phyloP scores from a whole-genome alignment of 2,888 invertebrate species.

The Carcina quercana region DNA sequence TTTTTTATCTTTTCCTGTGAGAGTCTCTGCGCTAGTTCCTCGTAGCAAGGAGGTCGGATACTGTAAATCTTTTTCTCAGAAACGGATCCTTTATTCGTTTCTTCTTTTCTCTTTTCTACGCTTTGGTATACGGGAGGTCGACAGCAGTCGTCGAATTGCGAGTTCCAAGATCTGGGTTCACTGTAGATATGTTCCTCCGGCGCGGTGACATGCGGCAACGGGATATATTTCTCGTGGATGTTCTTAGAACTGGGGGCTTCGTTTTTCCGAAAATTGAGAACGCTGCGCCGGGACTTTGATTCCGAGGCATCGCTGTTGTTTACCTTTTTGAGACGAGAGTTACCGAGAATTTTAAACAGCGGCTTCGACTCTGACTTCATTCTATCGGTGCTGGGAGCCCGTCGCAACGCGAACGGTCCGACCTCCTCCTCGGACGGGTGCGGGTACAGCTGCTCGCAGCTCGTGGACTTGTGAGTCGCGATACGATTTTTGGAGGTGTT shows the following conservation, averaged over 20 bases:
- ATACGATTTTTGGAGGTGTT: conserved; percentile 52
- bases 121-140: conserved; percentile 63
- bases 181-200: conserved; percentile 58
- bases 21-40: conserved; percentile 56
- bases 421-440: conserved; percentile 48
- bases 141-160: conserved; percentile 56
- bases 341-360: conserved; percentile 59
- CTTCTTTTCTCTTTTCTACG: conserved; percentile 57
- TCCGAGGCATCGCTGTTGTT: conserved; percentile 48
- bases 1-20: conserved; percentile 67
- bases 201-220: conserved; percentile 48
- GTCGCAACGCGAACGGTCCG: conserved; percentile 52
- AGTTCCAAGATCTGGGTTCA: conserved; percentile 56
- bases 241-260: conserved; percentile 47
- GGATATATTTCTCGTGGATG: conserved; percentile 65
- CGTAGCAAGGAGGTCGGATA: conserved; percentile 64
- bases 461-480: conserved; percentile 59
- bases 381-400: conserved; percentile 67
- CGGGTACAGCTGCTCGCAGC: conserved; percentile 67
- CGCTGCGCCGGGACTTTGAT: conserved; percentile 51
- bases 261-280: conserved; percentile 57
- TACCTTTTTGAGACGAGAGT: conserved; percentile 55
- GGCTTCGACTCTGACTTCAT: conserved; percentile 61
- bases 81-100: conserved; percentile 34
- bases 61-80: conserved; percentile 51